phyloP scores from a whole-genome alignment of 2,888 invertebrate genomes.

The Rambutsinella grinnellia region DNA sequence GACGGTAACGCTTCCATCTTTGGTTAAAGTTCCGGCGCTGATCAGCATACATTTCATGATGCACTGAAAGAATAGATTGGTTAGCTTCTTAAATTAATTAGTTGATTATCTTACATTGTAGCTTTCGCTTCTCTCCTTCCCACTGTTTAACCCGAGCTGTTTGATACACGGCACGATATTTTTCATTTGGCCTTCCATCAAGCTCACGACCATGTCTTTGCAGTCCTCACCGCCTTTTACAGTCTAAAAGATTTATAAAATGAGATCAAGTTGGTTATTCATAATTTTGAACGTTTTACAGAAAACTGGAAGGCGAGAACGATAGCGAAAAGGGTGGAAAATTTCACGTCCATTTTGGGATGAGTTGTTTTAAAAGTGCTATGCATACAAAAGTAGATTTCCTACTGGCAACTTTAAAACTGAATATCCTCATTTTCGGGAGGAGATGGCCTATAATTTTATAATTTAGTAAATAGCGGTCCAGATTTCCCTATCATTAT shows the following conservation, averaged over 20 bases:
- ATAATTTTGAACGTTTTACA: conserved; percentile 16
- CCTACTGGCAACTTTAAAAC: too few relatives aligned
- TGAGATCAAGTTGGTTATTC: not conserved
- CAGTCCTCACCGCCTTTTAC: conserved; percentile 32
- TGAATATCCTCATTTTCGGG: too few relatives aligned
- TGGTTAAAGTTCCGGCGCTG: conserved; percentile 34
- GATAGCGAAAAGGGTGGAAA: not conserved
- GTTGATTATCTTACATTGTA: conserved; percentile 33
- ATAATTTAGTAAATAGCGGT: too few relatives aligned
- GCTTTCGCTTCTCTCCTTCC: conserved; percentile 35
- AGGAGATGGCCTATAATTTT: too few relatives aligned
- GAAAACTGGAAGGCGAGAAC: conserved; percentile 23
- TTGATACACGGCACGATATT: conserved; percentile 44
- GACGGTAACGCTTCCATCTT: conserved; percentile 30
- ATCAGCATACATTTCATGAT: conserved; percentile 50
- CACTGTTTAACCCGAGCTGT: conserved; percentile 15
- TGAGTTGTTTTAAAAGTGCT: too few relatives aligned
- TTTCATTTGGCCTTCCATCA: conserved; percentile 40
- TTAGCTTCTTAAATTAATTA: not conserved
- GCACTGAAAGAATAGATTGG: conserved; percentile 23
- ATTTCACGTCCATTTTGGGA: conserved; percentile 25
- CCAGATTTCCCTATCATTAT: too few relatives aligned
- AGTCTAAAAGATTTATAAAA: conserved; percentile 1
- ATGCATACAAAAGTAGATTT: too few relatives aligned
- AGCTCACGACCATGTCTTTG: conserved; percentile 33